These are phyloP conservation scores for Paracyclopina nana DNA, from an alignment of 1,140 invertebrate species.

Conservation along the genomic window DNA sequence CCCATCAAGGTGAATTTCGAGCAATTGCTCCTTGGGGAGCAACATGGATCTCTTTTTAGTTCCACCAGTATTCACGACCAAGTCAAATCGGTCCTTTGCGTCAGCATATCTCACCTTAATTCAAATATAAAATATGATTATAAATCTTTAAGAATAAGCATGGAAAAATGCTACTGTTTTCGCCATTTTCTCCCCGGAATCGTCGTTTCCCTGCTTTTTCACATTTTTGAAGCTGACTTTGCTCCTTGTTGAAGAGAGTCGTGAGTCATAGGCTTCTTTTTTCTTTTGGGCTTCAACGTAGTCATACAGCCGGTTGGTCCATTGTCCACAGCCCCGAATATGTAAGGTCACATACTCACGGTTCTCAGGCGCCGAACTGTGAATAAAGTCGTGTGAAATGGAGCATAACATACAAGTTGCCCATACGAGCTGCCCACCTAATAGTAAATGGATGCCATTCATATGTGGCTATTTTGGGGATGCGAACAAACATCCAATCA, in stretches of 20 bases:
- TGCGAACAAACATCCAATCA: slow-evolving; percentile 83
- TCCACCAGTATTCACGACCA: neutral
- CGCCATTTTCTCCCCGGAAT: neutral
- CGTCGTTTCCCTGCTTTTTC: neutral
- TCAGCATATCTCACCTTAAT: neutral
- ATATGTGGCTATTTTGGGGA: slow-evolving; percentile 70
- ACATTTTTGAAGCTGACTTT: too few relatives aligned
- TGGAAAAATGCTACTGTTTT: neutral
- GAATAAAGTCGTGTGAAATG: too few relatives aligned
- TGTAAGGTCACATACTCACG: slow-evolving; percentile 26
- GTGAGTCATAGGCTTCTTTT: too few relatives aligned
- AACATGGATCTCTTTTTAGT: neutral
- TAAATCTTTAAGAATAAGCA: neutral
- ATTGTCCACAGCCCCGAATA: slow-evolving; percentile 40
- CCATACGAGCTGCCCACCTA: too few relatives aligned
- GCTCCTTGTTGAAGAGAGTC: too few relatives aligned
- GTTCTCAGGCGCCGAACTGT: slow-evolving; percentile 84
- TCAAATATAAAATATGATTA: neutral
- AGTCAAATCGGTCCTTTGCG: neutral
- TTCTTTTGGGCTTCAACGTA: slow-evolving; percentile 52
- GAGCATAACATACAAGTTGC: too few relatives aligned
- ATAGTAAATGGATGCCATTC: slow-evolving; percentile 97
- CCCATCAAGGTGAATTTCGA: slow-evolving; percentile 29
- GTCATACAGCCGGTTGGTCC: slow-evolving; percentile 69
- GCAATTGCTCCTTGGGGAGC: neutral